Evolutionary conservation across 2,797 vertebrate species (phyloP), one percentile per base, ranked within the genome.

Genomic region (Tapera naevia): DNA sequence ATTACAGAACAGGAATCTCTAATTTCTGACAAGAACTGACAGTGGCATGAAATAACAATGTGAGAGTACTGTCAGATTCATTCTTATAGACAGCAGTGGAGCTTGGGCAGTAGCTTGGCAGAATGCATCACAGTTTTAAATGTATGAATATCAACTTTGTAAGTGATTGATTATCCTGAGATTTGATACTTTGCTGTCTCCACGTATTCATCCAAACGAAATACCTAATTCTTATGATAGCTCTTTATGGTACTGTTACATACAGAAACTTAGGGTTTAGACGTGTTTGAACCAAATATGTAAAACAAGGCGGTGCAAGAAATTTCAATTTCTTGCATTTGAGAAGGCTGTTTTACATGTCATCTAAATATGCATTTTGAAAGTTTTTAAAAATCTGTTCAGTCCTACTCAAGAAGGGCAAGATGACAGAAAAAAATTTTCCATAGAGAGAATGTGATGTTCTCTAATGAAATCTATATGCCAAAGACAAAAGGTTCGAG

Each of bases 291-390:
- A 23, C 7, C 13, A 17, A 6, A 25, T 17, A 7, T 24, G 19
- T 71, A 81, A 33, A 87, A 61, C 4, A 79, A n/a, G 5, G 3
- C 39, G 75, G 24, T 57, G 24, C 23, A 72, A 82, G 27, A 78
- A 41, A 10, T 57, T 67, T 19, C 3, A 0, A 5, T 53, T 57
- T 65, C n/a, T 80, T 80, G 2, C 12, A 21, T 61, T 30, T 32
- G 17, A 91, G 37, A 64, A 69, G 30, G 19, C 3, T 23, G 11
- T 2, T 8, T 19, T 35, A 54, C 6, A 5, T 45, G 3, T 35
- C 4, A 5, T 43, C 17, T 53, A 61, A 33, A 45, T 5, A 50
- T 0, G 28, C 0, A 0, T 65, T 89, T 69, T 18, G 21, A 87
- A 76, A 23, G 5, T 35, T 61, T 71, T 35, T 53, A n/a, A 51